Base-by-base conservation (phyloP, 2,113 vertebrate genomes). In the Muscicapa adusta region DNA sequence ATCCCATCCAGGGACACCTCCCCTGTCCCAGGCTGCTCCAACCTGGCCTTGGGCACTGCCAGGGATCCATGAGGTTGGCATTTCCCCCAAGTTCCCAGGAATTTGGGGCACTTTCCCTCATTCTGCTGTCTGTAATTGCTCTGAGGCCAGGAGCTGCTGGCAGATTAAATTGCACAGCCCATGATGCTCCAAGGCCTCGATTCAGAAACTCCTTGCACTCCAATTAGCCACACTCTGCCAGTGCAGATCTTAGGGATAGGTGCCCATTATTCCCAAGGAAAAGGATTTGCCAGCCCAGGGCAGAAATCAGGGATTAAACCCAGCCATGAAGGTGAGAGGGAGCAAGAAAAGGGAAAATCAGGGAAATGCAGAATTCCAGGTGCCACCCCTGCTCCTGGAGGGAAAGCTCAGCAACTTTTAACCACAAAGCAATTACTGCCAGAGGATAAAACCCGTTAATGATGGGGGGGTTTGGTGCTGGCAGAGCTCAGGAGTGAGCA, bases 161-260 rank as follows among this genome's bases (percentile, higher is more conserved):
- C 47, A 96, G 70, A 90, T 96, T 78, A 53, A 80, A 77, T 95
- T 96, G 95, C 70, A 86, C 92, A 93, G 90, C 76, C 78, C 23
- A 20, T 47, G 45, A 47, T 12, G 20, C 45, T 22, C 45, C 45
- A 47, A 22, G 45, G 77, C 42, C 89, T 96, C 9, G 67, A 89
- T 61, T 96, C 68, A 71, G 77, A 67, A 76, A 77, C 89, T 66
- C 83, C 95, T 95, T 18, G 57, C 38, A 5, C 58, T 95, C 72
- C 93, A 95, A 88, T 94, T 92, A 79, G 50, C 89, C 93, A 74
- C n/a, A 0, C 88, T 28, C 82, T 61, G 36, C 66, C 91, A 15
- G 73, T 31, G 91, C 94, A 67, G 83, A 34, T 71, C 45, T 62
- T 54, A 66, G 68, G 68, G 75, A 83, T 24, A 43, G 76, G 48